Evolutionary conservation across 1,140 invertebrate species (phyloP).

Genomic region (Drosophila nikananu): DNA sequence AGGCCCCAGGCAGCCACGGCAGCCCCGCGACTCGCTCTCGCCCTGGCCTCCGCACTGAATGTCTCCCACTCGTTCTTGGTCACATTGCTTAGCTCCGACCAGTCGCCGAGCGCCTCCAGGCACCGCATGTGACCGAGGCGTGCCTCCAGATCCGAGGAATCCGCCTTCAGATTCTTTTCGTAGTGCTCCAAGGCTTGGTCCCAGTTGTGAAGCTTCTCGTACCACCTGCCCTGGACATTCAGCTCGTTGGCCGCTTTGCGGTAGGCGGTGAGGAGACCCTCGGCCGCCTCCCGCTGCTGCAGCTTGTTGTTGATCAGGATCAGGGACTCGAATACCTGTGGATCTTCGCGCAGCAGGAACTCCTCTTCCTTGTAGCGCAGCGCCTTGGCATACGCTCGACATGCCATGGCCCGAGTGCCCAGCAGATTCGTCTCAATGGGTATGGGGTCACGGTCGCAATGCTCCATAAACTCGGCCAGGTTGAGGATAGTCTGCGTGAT

Average conservation of each 20-base stretch:
- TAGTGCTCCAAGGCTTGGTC: conserved; percentile 97
- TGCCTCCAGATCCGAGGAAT: conserved; percentile 91
- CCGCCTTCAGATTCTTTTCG: conserved; percentile 88
- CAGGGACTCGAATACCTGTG: conserved; percentile 95
- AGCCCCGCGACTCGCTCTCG: conserved; percentile 95
- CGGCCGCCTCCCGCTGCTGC: conserved; percentile 98
- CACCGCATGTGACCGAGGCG: conserved; percentile 98
- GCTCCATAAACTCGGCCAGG: conserved; percentile 99
- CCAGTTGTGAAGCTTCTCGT: conserved; percentile 99
- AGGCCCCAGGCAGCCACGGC: conserved; percentile 98
- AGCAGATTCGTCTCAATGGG: conserved; percentile 94
- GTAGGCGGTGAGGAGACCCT: conserved; percentile 95
- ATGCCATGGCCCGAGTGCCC: conserved; percentile 93
- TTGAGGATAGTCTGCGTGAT: conserved; percentile 99
- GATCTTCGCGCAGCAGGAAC: conserved; percentile 89
- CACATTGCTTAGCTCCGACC: conserved; percentile 93
- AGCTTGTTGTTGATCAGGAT: conserved; percentile 99
- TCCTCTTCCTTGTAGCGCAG: conserved; percentile 99
- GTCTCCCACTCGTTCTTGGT: conserved; percentile 91
- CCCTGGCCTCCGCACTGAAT: conserved; percentile 89
- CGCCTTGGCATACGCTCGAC: conserved; percentile 97
- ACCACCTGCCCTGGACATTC: conserved; percentile 97
- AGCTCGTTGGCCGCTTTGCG: conserved; percentile 88
- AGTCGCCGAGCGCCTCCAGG: conserved; percentile 98
- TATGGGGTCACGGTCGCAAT: conserved; percentile 98